These are phyloP conservation scores for Epinephelus cyanopodus DNA, from an alignment of 2,113 vertebrate genomes.

Conservation along the genomic window DNA sequence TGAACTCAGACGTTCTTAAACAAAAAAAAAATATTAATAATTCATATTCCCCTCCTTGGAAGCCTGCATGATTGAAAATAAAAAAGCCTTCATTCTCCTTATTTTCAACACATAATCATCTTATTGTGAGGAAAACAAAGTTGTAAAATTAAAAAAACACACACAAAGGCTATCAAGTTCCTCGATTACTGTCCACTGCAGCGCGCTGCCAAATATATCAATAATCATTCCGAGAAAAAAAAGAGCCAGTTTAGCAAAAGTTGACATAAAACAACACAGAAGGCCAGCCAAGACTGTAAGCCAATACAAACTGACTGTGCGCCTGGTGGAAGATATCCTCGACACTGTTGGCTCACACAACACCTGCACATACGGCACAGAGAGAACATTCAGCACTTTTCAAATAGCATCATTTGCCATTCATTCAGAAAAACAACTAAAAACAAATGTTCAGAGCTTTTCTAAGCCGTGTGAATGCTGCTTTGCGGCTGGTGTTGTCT, in stretches of 20 bases:
- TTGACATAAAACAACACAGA: conserved; percentile 14
- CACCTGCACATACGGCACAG: conserved; percentile 29
- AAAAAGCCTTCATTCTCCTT: neutral
- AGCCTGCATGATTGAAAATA: neutral
- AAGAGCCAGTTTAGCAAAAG: conserved; percentile 18
- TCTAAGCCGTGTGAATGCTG: neutral
- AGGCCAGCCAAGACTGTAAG: conserved; percentile 16
- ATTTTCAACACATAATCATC: conserved; percentile 6
- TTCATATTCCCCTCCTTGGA: neutral
- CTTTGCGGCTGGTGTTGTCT: neutral
- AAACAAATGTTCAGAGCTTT: conserved; percentile 38
- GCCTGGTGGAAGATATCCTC: conserved; percentile 14
- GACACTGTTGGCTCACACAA: conserved; percentile 37
- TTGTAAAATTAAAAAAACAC: neutral
- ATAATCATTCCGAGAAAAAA: conserved; percentile 9
- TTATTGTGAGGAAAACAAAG: conserved; percentile 6
- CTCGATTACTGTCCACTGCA: neutral
- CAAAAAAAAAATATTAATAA: neutral
- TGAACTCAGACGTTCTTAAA: neutral
- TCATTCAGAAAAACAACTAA: conserved; percentile 25
- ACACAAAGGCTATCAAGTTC: neutral
- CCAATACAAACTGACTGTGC: conserved; percentile 24
- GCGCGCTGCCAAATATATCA: neutral
- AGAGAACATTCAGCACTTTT: conserved; percentile 14
- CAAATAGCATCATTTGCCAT: conserved; percentile 36